Conservation (phyloP, 2,797 vertebrate species). For the Myotis vivesi region DNA sequence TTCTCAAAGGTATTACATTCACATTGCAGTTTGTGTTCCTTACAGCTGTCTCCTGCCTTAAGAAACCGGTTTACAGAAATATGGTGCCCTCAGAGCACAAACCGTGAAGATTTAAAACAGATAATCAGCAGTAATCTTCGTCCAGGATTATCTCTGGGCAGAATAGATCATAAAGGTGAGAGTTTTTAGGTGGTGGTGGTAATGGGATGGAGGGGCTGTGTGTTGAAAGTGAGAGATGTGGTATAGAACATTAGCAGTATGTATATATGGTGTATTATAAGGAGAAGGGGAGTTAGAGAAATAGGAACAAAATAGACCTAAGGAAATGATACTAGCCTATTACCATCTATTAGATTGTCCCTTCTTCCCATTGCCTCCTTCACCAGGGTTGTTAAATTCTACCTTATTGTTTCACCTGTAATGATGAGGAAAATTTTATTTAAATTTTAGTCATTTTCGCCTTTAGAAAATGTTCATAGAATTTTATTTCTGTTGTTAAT, state of each 20-base stretch:
- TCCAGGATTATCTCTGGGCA: conserved; percentile 87
- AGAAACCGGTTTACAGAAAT: conserved; percentile 98
- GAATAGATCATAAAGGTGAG: conserved; percentile 83
- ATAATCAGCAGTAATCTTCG: conserved; percentile 93
- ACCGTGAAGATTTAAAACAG: conserved; percentile 90
- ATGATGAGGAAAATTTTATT: neutral
- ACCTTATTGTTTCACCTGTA: neutral
- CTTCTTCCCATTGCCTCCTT: neutral
- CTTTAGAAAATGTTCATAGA: neutral
- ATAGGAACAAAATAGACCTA: neutral
- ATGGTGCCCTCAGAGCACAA: conserved; percentile 96
- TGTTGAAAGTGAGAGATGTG: neutral
- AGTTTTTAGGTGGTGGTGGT: neutral
- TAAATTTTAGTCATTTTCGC: neutral
- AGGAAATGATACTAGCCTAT: neutral
- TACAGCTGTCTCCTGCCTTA: conserved; percentile 95
- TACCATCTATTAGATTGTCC: neutral
- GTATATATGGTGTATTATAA: neutral
- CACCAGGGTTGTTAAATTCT: neutral
- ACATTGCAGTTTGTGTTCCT: conserved; percentile 47
- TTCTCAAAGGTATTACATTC: neutral
- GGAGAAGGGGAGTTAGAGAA: neutral
- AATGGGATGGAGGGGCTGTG: neutral
- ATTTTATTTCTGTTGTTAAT: neutral
- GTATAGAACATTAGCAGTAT: neutral